Percentiles rank a stretch among this genome's conserved stretches.
These are phyloP conservation scores for Acleris sparsana DNA, from an alignment of 2,888 invertebrate genomes.

Conservation along the genomic window DNA sequence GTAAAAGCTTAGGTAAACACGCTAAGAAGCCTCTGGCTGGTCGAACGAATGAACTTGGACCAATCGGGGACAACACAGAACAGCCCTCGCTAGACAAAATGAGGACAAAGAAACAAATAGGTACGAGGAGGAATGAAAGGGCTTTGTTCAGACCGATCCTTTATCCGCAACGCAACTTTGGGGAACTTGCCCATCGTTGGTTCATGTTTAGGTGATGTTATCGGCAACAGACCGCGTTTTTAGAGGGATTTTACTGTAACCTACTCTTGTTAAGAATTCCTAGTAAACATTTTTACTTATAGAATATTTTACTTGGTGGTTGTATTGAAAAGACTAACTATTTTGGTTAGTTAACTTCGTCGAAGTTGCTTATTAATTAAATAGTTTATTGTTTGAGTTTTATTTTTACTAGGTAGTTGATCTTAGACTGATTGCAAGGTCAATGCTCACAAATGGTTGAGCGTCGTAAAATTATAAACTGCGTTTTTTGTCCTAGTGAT, in stretches of 20 bases:
- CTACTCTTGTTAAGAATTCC: not conserved
- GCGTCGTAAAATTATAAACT: conserved; percentile 3
- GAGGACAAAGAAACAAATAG: conserved; percentile 16
- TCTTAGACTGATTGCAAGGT: conserved; percentile 21
- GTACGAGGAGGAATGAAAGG: conserved; percentile 12
- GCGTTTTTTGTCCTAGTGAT: not conserved
- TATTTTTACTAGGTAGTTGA: conserved; percentile 12
- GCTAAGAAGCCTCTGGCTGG: too few species aligned
- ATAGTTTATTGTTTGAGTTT: not conserved
- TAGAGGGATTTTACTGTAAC: too few species aligned
- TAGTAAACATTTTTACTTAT: not conserved
- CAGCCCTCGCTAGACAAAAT: not conserved
- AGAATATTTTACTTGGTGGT: not conserved
- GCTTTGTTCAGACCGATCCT: conserved; percentile 22
- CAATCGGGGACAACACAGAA: too few species aligned
- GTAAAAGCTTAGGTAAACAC: too few species aligned
- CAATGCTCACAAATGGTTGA: conserved; percentile 16
- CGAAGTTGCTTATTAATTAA: not conserved
- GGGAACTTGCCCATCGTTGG: conserved; percentile 16
- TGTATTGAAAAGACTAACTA: not conserved
- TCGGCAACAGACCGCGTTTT: conserved; percentile 14
- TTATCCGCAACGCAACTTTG: not conserved
- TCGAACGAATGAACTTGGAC: too few species aligned
- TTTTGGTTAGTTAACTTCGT: not conserved
- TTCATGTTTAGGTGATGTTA: conserved; percentile 7